phyloP scores from a whole-genome alignment of 2,888 invertebrate genomes.

The Augiades crinisus region DNA sequence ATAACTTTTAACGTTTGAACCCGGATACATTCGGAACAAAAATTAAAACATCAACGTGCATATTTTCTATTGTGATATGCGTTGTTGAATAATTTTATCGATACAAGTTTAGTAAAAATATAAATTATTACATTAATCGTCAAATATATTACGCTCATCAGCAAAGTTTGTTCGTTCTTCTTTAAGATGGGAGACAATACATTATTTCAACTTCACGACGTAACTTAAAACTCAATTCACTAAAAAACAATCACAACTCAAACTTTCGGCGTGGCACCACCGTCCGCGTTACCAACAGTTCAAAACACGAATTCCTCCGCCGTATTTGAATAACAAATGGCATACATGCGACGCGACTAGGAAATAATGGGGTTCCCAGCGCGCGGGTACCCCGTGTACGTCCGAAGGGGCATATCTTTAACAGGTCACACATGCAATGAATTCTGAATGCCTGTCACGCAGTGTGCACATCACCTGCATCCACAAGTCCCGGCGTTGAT shows the following conservation, averaged over 20 bases:
- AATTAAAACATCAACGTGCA: neutral
- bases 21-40: constrained; percentile 36
- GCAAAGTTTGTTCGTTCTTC: too few species aligned
- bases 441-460: constrained; percentile 66
- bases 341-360: constrained; percentile 43
- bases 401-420: constrained; percentile 26
- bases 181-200: too few species aligned
- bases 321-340: constrained; percentile 55
- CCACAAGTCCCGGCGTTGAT: constrained; percentile 33
- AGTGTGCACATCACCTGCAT: constrained; percentile 66
- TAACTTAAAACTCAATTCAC: too few species aligned
- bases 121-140: too few species aligned
- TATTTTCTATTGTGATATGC: constrained; percentile 1
- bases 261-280: neutral
- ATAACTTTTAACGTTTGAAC: constrained; percentile 38
- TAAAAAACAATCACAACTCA: too few species aligned
- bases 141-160: too few species aligned
- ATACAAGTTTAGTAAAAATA: too few species aligned
- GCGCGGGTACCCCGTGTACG: constrained; percentile 13
- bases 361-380: constrained; percentile 40
- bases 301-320: constrained; percentile 35
- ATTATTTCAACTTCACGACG: neutral
- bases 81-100: neutral
- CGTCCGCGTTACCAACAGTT: constrained; percentile 14
- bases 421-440: constrained; percentile 51